Evolutionary conservation across 2,797 vertebrate genomes (phyloP), one percentile per base, ranked within the genome.

Genomic region (Anabacerthia variegaticeps): DNA sequence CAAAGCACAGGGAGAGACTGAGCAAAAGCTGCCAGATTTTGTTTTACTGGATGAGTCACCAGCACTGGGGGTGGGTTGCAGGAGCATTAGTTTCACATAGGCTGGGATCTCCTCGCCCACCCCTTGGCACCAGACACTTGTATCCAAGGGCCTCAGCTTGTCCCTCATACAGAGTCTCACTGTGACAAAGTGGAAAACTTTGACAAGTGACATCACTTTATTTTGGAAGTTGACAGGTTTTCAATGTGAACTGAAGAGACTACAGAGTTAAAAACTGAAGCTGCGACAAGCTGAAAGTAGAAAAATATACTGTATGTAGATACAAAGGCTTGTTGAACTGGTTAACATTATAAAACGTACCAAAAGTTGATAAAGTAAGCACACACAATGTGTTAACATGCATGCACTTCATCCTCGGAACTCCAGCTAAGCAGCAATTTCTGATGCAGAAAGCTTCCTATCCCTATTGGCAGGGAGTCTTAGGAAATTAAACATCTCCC

Each of bases 291-390:
- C 91, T 85, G 48, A 85, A 76, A 94, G 86, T 96, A 94, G 91
- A 96, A 95, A 97, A 96, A 97, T 96, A 97, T 79, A 95, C 65
- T 82, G 63, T 97, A 54, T 72, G 46, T 85, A 59, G 68, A 74
- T 95, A 96, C 26, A 95, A 97, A 95, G 87, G 83, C 46, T 81
- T 68, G 36, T 83, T 88, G 49, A 82, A 91, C 74, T 79, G 58
- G 34, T 94, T 74, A 93, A 80, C 12, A 0, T 76, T 92, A 96
- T 39, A 95, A 96, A 96, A 91, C 17, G 54, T 95, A 94, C 88
- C 89, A 86, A 87, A 94, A 93, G 71, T 79, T 73, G 65, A 85
- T 86, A 69, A 92, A 88, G 48, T 61, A 90, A 92, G 92, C 69
- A 92, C 34, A 4, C 51, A 63, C 39, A 27, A 20, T 82, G 85